These are phyloP conservation scores for Caenorhabditis brenneri DNA, from an alignment of 1,140 invertebrate genomes.

Conservation along the genomic window DNA sequence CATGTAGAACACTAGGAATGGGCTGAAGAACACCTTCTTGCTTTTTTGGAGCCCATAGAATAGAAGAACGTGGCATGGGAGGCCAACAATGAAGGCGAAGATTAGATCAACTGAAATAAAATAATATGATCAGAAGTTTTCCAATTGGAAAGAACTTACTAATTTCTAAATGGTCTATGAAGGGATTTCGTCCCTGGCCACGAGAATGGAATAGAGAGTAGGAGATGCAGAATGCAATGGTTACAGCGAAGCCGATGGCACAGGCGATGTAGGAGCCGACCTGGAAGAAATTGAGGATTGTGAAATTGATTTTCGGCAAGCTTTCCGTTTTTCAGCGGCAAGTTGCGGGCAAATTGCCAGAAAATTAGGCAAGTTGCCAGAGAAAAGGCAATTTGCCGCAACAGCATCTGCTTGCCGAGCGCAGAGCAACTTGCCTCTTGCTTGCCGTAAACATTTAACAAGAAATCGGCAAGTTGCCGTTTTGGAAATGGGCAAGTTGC, in stretches of 20 bases:
- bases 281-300: background rate
- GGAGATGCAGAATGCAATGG: constrained; percentile 38
- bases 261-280: constrained; percentile 50
- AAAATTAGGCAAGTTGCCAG: no score
- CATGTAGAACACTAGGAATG: constrained; percentile 51
- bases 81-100: constrained; percentile 44
- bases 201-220: constrained; percentile 47
- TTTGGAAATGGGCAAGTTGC: no score
- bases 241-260: constrained; percentile 51
- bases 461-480: no score
- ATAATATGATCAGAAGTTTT: background rate
- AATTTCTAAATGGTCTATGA: constrained; percentile 51
- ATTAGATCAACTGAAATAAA: constrained; percentile 54
- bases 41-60: constrained; percentile 43
- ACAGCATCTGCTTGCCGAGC: no score
- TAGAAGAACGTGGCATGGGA: constrained; percentile 51
- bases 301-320: no score
- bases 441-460: no score
- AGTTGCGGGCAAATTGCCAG: no score
- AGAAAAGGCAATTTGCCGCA: no score
- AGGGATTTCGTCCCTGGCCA: constrained; percentile 46
- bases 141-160: constrained; percentile 7
- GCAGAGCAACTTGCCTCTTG: no score
- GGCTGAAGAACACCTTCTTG: constrained; percentile 45
- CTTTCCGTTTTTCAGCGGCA: no score